Conservation (phyloP, 2,113 vertebrate species). For the Heliornis fulica region DNA sequence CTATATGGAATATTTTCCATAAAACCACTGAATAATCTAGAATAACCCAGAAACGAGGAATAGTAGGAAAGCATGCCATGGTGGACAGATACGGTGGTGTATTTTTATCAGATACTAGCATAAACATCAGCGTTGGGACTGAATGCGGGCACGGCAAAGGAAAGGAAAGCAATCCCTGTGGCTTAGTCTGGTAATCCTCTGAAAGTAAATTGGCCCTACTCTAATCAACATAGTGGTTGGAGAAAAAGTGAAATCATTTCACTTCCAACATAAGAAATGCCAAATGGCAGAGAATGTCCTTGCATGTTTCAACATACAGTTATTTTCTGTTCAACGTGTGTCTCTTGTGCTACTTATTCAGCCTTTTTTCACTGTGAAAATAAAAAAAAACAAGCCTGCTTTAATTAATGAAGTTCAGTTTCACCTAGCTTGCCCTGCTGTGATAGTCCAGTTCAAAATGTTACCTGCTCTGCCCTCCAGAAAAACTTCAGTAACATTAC, state of each 20-base stretch:
- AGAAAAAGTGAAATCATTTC: conserved; percentile 56
- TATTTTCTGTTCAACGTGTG: accelerated
- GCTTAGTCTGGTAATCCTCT: conserved; percentile 60
- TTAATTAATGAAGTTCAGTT: conserved; percentile 53
- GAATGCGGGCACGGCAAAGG: not conserved
- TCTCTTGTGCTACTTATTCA: not conserved
- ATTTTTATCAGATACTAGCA: not conserved
- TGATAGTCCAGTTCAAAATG: conserved; percentile 31
- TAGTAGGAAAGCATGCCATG: accelerated
- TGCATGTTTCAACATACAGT: not conserved
- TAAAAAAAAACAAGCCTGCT: not conserved
- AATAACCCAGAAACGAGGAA: not conserved
- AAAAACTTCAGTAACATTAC: not conserved
- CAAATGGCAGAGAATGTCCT: not conserved
- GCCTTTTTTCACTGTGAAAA: not conserved
- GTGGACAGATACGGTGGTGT: not conserved
- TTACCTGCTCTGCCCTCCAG: not conserved
- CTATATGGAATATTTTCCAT: not conserved
- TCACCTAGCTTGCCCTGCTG: conserved; percentile 46
- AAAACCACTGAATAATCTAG: not conserved
- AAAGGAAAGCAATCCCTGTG: conserved; percentile 48
- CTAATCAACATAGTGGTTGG: conserved; percentile 42
- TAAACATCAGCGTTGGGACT: not conserved
- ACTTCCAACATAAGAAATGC: not conserved
- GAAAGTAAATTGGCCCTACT: conserved; percentile 61